Conservation (phyloP, 2,888 invertebrate genomes). For the Epirrita christyi region DNA sequence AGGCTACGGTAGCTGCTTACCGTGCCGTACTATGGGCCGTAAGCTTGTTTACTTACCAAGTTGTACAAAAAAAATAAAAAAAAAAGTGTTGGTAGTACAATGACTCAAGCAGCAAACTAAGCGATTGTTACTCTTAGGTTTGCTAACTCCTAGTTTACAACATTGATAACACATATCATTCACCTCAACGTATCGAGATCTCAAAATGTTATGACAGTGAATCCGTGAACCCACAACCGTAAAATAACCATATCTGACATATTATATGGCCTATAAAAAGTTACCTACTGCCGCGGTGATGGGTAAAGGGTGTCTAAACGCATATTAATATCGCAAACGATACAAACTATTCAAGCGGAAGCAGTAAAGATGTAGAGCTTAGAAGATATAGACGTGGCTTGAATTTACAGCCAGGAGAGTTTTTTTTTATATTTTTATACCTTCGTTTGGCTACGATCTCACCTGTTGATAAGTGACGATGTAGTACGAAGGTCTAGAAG, state of each 20-base stretch:
- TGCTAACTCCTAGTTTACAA: slow-evolving; percentile 39
- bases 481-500: too few relatives aligned
- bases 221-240: slow-evolving; percentile 70
- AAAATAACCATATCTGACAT: slow-evolving; percentile 81
- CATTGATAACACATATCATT: slow-evolving; percentile 69
- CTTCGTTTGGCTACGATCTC: too few relatives aligned
- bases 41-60: too few relatives aligned
- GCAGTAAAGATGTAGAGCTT: slow-evolving; percentile 71
- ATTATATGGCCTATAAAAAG: slow-evolving; percentile 80
- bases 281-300: slow-evolving; percentile 66
- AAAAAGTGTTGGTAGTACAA: too few relatives aligned
- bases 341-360: slow-evolving; percentile 80
- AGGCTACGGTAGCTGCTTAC: too few relatives aligned
- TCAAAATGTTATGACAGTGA: slow-evolving; percentile 81
- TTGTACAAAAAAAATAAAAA: too few relatives aligned
- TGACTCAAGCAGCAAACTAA: too few relatives aligned
- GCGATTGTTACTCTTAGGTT: too few relatives aligned
- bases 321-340: slow-evolving; percentile 78
- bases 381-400: slow-evolving; percentile 35
- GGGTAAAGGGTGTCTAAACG: slow-evolving; percentile 77
- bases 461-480: too few relatives aligned
- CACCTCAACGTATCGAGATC: slow-evolving; percentile 66
- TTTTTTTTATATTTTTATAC: too few relatives aligned
- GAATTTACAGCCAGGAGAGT: slow-evolving; percentile 4
- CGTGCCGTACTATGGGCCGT: too few relatives aligned